Evolutionary conservation across 2,113 vertebrate genomes (phyloP).

Genomic region (Bombycilla garrulus): DNA sequence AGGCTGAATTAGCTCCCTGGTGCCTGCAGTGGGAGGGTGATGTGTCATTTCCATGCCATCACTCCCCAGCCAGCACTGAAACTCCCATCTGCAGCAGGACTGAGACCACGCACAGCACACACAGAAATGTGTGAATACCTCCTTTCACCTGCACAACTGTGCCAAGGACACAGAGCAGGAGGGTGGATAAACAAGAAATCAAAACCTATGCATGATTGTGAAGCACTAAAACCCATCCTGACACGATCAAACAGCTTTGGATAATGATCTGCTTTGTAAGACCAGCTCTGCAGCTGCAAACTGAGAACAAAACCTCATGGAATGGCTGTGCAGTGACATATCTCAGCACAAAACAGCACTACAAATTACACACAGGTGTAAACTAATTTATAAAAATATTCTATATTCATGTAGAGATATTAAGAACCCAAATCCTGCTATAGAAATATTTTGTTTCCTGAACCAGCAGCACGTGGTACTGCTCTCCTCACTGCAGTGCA

Average conservation of each 20-base stretch:
- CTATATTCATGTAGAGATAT: not conserved
- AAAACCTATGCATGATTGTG: not conserved
- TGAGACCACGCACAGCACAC: not conserved
- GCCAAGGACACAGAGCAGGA: not conserved
- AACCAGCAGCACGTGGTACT: not conserved
- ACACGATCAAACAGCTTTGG: rapidly evolving
- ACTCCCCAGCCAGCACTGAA: not conserved
- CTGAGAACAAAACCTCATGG: not conserved
- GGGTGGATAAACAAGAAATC: not conserved
- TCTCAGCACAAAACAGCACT: not conserved
- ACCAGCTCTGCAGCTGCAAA: not conserved
- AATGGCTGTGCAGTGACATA: not conserved
- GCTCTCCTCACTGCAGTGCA: not conserved
- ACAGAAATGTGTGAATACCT: not conserved
- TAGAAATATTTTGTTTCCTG: not conserved
- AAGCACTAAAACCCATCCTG: not conserved
- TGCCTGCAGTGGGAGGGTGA: not conserved
- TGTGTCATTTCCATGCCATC: not conserved
- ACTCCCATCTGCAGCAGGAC: not conserved
- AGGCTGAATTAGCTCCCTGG: not conserved
- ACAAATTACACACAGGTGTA: not conserved
- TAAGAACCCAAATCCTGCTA: not conserved
- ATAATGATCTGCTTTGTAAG: not conserved
- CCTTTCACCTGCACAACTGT: not conserved
- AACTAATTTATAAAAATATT: not conserved